Conservation (phyloP, 2,797 vertebrate species). For the Enteromius fasciolatus region DNA sequence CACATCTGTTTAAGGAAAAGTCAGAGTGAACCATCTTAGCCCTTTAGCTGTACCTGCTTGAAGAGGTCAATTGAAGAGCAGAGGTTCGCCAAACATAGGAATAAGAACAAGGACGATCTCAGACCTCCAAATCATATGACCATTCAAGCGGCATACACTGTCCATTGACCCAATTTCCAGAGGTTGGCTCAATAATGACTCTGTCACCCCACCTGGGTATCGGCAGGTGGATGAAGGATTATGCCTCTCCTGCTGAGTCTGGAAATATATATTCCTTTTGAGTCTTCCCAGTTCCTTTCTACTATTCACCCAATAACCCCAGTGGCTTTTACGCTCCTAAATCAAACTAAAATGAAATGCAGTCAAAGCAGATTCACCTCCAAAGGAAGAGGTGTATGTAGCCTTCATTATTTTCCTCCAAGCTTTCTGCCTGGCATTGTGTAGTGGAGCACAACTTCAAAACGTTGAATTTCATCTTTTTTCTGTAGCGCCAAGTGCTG, state of each 20-base stretch:
- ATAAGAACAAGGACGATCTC: slow-evolving; percentile 22
- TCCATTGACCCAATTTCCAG: slow-evolving; percentile 53
- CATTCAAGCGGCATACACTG: slow-evolving; percentile 50
- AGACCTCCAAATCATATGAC: slow-evolving; percentile 46
- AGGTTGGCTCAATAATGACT: slow-evolving; percentile 37
- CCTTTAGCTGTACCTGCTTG: slow-evolving; percentile 23
- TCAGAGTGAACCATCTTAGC: slow-evolving; percentile 44
- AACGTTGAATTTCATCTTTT: not conserved
- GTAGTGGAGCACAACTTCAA: slow-evolving; percentile 21
- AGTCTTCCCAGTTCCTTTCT: not conserved
- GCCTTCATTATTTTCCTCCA: slow-evolving; percentile 2
- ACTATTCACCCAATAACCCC: slow-evolving; percentile 4
- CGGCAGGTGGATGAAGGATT: slow-evolving; percentile 46
- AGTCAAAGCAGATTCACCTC: slow-evolving; percentile 23
- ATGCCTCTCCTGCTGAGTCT: slow-evolving; percentile 21
- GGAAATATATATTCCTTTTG: slow-evolving; percentile 41
- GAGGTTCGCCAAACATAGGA: not conserved
- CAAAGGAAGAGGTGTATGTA: not conserved
- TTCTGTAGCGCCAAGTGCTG: not conserved
- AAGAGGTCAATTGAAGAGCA: slow-evolving; percentile 40
- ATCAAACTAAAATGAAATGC: slow-evolving; percentile 20
- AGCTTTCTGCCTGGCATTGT: not conserved
- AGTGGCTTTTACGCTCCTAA: slow-evolving; percentile 12
- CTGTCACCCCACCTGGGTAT: slow-evolving; percentile 20
- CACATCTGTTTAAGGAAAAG: slow-evolving; percentile 50